These are phyloP conservation scores for Calcarius lapponicus DNA, from an alignment of 2,797 vertebrate species.

Conservation along the genomic window DNA sequence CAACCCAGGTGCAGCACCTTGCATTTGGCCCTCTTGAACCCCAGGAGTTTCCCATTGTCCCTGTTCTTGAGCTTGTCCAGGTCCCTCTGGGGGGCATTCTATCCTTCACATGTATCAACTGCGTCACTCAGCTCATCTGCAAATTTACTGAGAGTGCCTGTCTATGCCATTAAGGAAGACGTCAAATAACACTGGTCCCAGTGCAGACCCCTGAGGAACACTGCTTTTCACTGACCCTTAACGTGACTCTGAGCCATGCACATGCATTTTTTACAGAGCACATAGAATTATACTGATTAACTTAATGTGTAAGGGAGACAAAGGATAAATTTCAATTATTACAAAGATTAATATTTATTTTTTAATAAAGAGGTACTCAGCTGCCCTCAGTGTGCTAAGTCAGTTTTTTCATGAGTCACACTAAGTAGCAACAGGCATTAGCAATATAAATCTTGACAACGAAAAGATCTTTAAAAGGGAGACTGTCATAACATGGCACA, in stretches of 20 bases:
- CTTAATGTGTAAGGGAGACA: not conserved
- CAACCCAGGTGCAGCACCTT: not conserved
- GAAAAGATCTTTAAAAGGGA: not conserved
- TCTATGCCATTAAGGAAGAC: not conserved
- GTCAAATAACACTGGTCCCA: not conserved
- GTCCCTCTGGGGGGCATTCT: not conserved
- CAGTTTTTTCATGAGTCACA: not conserved
- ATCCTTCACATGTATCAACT: not conserved
- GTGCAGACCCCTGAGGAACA: too few relatives aligned
- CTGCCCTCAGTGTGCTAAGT: not conserved
- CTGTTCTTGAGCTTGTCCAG: not conserved
- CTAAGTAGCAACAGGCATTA: not conserved
- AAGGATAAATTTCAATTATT: not conserved
- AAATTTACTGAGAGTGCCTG: not conserved
- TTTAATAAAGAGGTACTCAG: not conserved
- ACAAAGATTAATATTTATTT: not conserved
- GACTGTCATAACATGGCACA: not conserved
- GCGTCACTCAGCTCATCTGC: not conserved
- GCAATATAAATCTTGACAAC: not conserved
- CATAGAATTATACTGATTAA: not conserved
- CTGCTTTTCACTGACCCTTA: not conserved
- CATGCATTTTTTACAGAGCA: not conserved
- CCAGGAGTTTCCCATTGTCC: not conserved
- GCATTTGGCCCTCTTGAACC: not conserved
- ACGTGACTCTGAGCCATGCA: accelerated